Conservation (phyloP, 2,113 vertebrate species). For the Pleuronectes platessa region DNA sequence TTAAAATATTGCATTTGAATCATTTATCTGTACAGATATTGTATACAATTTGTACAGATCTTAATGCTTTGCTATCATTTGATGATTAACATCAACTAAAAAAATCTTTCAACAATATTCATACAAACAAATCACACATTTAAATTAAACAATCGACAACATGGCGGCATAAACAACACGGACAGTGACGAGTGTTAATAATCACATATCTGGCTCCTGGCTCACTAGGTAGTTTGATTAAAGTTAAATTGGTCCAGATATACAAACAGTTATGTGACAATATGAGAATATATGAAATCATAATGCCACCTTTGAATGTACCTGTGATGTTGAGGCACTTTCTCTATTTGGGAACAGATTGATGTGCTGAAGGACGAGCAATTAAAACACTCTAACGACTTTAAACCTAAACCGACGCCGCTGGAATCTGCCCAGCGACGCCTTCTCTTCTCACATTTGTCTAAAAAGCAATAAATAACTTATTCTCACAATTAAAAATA, state of each 20-base stretch:
- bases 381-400: background rate
- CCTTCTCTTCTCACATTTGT: background rate
- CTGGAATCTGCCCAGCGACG: too few relatives aligned
- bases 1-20: constrained; percentile 82
- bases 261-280: constrained; percentile 9
- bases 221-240: constrained; percentile 19
- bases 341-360: constrained; percentile 29
- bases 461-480: constrained; percentile 71
- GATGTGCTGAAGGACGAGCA: constrained; percentile 14
- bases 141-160: constrained; percentile 35
- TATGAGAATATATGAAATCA: constrained; percentile 24
- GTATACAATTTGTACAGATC: constrained; percentile 67
- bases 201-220: constrained; percentile 12
- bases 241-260: constrained; percentile 54
- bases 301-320: constrained; percentile 44
- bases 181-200: constrained; percentile 19
- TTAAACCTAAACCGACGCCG: background rate
- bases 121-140: constrained; percentile 35
- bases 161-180: constrained; percentile 30
- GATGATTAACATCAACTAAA: constrained; percentile 28
- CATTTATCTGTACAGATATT: constrained; percentile 74
- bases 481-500: constrained; percentile 50
- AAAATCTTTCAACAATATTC: constrained; percentile 40
- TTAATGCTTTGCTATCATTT: constrained; percentile 37
- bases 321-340: constrained; percentile 69